phyloP scores from a whole-genome alignment of 2,797 vertebrate species.

The Pelodytes ibericus region DNA sequence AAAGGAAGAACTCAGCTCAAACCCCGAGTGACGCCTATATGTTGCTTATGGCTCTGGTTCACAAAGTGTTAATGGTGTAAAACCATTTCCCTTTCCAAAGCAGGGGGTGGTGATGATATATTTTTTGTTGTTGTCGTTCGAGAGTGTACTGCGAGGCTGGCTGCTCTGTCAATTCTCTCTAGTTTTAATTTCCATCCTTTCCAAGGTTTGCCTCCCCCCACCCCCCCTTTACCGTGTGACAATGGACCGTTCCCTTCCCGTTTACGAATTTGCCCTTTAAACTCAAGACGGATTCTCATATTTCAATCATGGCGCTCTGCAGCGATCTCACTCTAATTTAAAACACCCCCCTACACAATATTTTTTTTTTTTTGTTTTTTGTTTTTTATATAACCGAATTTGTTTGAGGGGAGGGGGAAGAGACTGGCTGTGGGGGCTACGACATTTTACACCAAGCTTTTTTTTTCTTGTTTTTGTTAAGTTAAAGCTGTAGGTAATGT shows the following conservation, averaged over 20 bases:
- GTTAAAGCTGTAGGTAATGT: slow-evolving; percentile 69
- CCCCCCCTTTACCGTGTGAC: background rate
- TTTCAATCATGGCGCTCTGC: slow-evolving; percentile 28
- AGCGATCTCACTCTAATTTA: slow-evolving; percentile 25
- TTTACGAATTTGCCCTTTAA: slow-evolving; percentile 20
- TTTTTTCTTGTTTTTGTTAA: slow-evolving; percentile 28
- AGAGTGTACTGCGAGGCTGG: background rate
- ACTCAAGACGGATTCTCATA: slow-evolving; percentile 15
- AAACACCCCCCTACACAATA: slow-evolving; percentile 28
- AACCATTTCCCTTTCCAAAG: too few relatives aligned
- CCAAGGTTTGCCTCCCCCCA: background rate
- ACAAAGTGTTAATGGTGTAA: too few relatives aligned
- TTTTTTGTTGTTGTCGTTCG: too few relatives aligned
- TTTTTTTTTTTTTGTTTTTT: slow-evolving; percentile 29
- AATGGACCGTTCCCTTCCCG: background rate
- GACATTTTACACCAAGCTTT: slow-evolving; percentile 59
- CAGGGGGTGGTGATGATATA: too few relatives aligned
- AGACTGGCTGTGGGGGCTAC: slow-evolving; percentile 42
- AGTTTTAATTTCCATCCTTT: slow-evolving; percentile 1
- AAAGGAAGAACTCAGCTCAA: background rate
- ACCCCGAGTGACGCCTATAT: background rate
- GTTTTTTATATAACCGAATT: slow-evolving; percentile 30
- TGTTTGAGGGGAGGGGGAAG: background rate
- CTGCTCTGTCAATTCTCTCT: background rate
- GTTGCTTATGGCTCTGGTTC: background rate